Evolutionary conservation across 2,797 vertebrate genomes (phyloP).

Genomic region (Hoplostethus mediterraneus): DNA sequence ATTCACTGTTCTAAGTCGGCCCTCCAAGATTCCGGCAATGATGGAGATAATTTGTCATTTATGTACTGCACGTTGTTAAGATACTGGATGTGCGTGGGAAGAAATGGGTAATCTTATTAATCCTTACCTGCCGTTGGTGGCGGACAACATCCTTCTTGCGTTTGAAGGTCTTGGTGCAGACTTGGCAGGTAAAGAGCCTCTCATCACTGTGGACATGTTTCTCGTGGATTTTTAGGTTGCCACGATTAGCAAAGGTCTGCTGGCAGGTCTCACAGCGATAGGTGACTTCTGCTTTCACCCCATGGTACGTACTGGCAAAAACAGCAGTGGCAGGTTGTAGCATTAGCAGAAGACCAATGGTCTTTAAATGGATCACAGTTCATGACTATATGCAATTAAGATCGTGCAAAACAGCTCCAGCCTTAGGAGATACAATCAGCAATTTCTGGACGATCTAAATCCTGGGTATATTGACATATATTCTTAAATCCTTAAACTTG

Average conservation of each 20-base stretch:
- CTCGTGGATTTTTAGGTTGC: conserved; percentile 97
- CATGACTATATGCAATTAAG: background rate
- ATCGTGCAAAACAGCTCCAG: background rate
- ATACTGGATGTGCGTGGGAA: too few species aligned
- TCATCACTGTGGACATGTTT: conserved; percentile 95
- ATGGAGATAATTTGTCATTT: too few species aligned
- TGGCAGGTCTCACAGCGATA: conserved; percentile 92
- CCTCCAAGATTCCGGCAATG: too few species aligned
- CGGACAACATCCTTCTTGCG: conserved; percentile 95
- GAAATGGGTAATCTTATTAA: background rate
- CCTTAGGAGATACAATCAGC: background rate
- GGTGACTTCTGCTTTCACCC: conserved; percentile 86
- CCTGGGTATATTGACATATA: too few species aligned
- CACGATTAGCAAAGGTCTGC: conserved; percentile 96
- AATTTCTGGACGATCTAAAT: background rate
- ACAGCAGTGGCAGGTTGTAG: background rate
- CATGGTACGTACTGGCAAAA: conserved; percentile 82
- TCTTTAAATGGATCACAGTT: background rate
- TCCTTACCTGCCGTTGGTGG: conserved; percentile 88
- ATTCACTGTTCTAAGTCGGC: too few species aligned
- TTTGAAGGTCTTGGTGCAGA: conserved; percentile 95
- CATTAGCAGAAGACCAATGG: background rate
- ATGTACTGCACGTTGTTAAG: background rate
- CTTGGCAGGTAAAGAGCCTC: conserved; percentile 90
- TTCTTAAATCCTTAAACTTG: too few species aligned